These are phyloP conservation scores for Todiramphus chloris DNA, from an alignment of 2,113 vertebrate species.

Conservation along the genomic window DNA sequence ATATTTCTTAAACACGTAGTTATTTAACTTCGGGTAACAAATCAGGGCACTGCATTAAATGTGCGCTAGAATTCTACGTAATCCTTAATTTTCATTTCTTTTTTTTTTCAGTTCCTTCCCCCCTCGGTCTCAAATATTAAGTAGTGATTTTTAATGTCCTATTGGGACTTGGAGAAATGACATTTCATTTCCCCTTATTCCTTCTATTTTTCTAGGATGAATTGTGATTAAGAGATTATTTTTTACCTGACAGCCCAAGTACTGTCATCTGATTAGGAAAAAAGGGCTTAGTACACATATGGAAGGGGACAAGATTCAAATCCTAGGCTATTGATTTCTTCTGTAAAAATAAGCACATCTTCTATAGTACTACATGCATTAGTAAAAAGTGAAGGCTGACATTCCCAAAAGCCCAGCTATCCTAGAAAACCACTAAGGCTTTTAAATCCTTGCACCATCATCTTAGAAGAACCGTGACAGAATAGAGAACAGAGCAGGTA, in stretches of 20 bases:
- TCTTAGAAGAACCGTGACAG: background rate
- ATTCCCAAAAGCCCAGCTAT: background rate
- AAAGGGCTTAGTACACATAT: background rate
- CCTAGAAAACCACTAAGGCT: background rate
- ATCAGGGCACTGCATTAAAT: background rate
- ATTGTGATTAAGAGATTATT: background rate
- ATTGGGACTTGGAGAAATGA: background rate
- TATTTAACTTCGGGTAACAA: constrained; percentile 7
- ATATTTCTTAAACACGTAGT: background rate
- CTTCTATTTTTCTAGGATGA: background rate
- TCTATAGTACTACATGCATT: background rate
- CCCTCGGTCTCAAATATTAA: background rate
- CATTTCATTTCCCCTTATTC: background rate
- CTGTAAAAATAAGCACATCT: background rate
- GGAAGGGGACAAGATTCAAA: background rate
- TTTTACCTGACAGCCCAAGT: background rate
- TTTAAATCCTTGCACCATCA: background rate
- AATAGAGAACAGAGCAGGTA: background rate
- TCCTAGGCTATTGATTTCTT: background rate
- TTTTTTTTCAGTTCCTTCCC: background rate
- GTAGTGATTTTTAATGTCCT: background rate
- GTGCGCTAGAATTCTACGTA: background rate
- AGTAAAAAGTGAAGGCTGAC: background rate
- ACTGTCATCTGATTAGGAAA: background rate
- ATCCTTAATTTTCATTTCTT: background rate